A percentile compares a stretch with the other conserved stretches of the same genome.
Evolutionary conservation across 2,113 vertebrate species (phyloP).

Genomic region (Mohoua ochrocephala): DNA sequence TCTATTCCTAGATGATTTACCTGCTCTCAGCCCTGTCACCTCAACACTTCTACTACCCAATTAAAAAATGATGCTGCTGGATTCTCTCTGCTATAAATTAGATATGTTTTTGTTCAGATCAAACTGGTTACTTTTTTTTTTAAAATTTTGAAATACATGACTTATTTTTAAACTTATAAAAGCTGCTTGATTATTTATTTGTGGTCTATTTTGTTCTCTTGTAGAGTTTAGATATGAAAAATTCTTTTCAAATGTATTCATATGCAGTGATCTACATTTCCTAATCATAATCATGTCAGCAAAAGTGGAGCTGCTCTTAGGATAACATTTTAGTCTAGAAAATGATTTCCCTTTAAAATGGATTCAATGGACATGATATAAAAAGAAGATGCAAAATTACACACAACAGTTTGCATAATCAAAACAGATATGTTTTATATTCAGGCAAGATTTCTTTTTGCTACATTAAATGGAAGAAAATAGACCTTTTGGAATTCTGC

Average conservation of each 20-base stretch:
- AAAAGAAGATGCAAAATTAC: constrained; percentile 80
- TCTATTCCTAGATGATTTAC: constrained; percentile 82
- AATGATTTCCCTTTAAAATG: constrained; percentile 82
- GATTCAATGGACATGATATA: constrained; percentile 83
- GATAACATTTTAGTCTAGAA: constrained; percentile 80
- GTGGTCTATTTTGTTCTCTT: constrained; percentile 77
- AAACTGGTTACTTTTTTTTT: constrained; percentile 66
- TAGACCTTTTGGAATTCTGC: constrained; percentile 75
- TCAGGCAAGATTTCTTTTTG: constrained; percentile 76
- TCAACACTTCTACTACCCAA: constrained; percentile 69
- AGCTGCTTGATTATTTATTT: constrained; percentile 82
- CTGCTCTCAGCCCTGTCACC: constrained; percentile 80
- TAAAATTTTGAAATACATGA: constrained; percentile 61
- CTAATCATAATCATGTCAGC: constrained; percentile 83
- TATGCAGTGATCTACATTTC: constrained; percentile 77
- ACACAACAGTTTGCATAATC: constrained; percentile 83
- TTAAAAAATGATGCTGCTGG: constrained; percentile 68
- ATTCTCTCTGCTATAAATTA: constrained; percentile 66
- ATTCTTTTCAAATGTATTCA: constrained; percentile 79
- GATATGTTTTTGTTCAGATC: constrained; percentile 59
- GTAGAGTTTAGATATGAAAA: constrained; percentile 72
- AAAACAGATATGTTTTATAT: constrained; percentile 82
- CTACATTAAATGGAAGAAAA: constrained; percentile 76
- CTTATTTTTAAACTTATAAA: constrained; percentile 78
- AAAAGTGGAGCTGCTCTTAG: constrained; percentile 77